Percentiles rank a stretch among this genome's conserved stretches.
Conservation (phyloP, 1,140 invertebrate species). For the Panulirus ornatus region DNA sequence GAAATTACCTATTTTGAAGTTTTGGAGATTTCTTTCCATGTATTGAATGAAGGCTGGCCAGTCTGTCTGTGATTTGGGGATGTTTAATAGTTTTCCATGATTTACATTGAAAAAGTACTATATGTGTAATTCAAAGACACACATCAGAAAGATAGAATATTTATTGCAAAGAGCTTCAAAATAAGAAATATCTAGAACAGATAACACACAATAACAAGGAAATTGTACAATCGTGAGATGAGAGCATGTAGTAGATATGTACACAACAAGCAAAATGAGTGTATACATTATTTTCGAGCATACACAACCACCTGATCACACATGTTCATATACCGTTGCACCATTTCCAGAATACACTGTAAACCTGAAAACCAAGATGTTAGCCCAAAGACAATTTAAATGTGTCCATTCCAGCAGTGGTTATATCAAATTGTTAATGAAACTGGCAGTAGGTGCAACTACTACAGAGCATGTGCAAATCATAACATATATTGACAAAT, state of each 20-base stretch:
- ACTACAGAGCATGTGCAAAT: background rate
- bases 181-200: slow-evolving; percentile 71
- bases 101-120: no score
- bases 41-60: background rate
- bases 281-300: background rate
- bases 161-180: slow-evolving; percentile 71
- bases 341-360: background rate
- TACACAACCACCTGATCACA: slow-evolving; percentile 24
- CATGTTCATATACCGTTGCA: background rate
- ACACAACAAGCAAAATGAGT: slow-evolving; percentile 22
- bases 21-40: background rate
- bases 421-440: background rate
- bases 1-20: background rate
- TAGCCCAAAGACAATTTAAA: background rate
- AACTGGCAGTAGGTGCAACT: background rate
- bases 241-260: slow-evolving; percentile 45
- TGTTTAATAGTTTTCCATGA: background rate
- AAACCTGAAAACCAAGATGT: background rate
- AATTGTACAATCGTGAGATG: slow-evolving; percentile 58
- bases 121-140: slow-evolving; percentile 12
- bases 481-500: slow-evolving; percentile 4
- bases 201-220: slow-evolving; percentile 67
- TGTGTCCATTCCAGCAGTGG: background rate
- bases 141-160: slow-evolving; percentile 67
- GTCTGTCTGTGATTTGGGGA: background rate